Percentiles rank a stretch among this genome's conserved stretches.
These are phyloP conservation scores for Euphonia xanthogaster DNA, from an alignment of 2,797 vertebrate genomes.

Conservation along the genomic window DNA sequence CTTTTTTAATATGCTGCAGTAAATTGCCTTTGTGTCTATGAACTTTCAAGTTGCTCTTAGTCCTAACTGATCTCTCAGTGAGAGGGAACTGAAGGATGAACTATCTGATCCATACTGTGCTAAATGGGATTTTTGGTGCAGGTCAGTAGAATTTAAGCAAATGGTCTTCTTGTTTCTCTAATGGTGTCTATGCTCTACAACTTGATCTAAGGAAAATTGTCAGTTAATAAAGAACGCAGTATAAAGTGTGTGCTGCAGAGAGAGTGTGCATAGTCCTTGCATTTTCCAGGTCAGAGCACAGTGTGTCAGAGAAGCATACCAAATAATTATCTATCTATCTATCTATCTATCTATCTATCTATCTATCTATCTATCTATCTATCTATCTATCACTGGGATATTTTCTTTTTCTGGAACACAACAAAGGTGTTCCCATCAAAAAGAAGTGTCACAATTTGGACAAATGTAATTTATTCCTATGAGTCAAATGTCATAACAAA, in stretches of 20 bases:
- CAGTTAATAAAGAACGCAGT: not conserved
- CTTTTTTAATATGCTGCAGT: conserved; percentile 21
- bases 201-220: not conserved
- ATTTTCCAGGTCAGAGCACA: not conserved
- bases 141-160: not conserved
- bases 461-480: not conserved
- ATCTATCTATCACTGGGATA: not conserved
- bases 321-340: not conserved
- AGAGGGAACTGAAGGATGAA: not conserved
- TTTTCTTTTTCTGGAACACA: not conserved
- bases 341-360: not conserved
- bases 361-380: not conserved
- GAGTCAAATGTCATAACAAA: not conserved
- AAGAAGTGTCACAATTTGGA: not conserved
- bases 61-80: not conserved
- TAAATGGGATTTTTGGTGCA: not conserved
- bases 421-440: not conserved
- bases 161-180: not conserved
- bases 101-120: not conserved
- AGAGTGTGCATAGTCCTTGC: not conserved
- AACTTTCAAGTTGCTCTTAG: conserved; percentile 16
- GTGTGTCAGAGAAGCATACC: not conserved
- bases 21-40: conserved; percentile 37
- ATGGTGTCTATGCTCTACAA: not conserved
- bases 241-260: not conserved